phyloP scores from a whole-genome alignment of 2,888 invertebrate genomes.

The Orthonychiurus folsomi region DNA sequence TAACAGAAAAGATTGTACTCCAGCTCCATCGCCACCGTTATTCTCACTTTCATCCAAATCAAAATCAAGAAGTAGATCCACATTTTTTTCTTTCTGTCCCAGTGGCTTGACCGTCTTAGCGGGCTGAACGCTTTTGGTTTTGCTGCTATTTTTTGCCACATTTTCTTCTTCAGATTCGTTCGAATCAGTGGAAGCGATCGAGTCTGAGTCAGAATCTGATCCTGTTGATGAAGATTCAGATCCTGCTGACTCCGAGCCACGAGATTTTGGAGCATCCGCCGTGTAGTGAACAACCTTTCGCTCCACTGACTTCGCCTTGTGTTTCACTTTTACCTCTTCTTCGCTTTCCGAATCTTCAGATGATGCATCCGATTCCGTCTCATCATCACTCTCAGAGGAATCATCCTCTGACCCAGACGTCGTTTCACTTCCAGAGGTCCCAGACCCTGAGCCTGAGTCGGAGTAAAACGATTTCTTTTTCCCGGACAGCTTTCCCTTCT shows the following conservation, averaged over 20 bases:
- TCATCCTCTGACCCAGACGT: slow-evolving; percentile 18
- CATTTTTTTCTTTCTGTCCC: slow-evolving; percentile 25
- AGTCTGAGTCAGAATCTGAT: slow-evolving; percentile 23
- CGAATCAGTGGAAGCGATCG: slow-evolving; percentile 38
- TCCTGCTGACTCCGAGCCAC: slow-evolving; percentile 25
- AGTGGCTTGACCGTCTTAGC: slow-evolving; percentile 42
- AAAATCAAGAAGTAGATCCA: slow-evolving; percentile 31
- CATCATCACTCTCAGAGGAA: slow-evolving; percentile 3
- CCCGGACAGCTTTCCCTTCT: slow-evolving; percentile 45
- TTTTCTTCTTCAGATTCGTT: slow-evolving; percentile 32
- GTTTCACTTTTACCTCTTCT: slow-evolving; percentile 15
- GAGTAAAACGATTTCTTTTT: slow-evolving; percentile 59
- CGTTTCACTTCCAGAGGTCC: slow-evolving; percentile 23
- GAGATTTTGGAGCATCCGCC: slow-evolving; percentile 29
- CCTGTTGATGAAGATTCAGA: slow-evolving; percentile 23
- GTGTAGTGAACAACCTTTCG: slow-evolving; percentile 36
- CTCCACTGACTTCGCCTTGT: slow-evolving; percentile 18
- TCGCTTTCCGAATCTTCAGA: slow-evolving; percentile 10
- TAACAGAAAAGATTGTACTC: neutral
- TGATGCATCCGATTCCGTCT: neutral
- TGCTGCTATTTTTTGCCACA: slow-evolving; percentile 35
- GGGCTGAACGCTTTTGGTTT: slow-evolving; percentile 17
- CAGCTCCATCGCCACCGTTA: slow-evolving; percentile 16
- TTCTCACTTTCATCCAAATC: slow-evolving; percentile 17
- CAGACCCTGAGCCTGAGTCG: slow-evolving; percentile 21